Percentiles rank a stretch among this genome's conserved stretches.
These are phyloP conservation scores for Danio albolineatus DNA, from an alignment of 2,797 vertebrate species.

Conservation along the genomic window DNA sequence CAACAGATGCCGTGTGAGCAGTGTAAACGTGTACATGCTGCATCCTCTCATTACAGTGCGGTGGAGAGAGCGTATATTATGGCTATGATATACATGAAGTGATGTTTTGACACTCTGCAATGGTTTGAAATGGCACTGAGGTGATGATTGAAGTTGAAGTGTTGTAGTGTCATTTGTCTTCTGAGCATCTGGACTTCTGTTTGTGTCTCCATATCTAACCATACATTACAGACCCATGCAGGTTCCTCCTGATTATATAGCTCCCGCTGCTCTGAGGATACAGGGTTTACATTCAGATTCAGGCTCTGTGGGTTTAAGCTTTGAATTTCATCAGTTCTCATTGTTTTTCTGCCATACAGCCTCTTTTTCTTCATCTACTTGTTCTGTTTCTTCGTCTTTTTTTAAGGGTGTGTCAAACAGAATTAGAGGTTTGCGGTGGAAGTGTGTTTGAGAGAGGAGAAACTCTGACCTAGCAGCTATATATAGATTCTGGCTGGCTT, in stretches of 20 bases:
- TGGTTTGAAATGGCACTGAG: constrained; percentile 9
- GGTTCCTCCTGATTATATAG: constrained; percentile 32
- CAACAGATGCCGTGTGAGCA: background rate
- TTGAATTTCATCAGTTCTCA: constrained; percentile 4
- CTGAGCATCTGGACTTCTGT: constrained; percentile 32
- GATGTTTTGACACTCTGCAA: constrained; percentile 28
- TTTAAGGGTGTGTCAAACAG: constrained; percentile 50
- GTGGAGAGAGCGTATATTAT: background rate
- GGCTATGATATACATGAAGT: constrained; percentile 9
- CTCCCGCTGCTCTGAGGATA: constrained; percentile 1
- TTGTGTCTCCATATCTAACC: constrained; percentile 8
- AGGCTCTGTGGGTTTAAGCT: background rate
- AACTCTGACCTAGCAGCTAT: constrained; percentile 34
- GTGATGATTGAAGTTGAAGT: constrained; percentile 40
- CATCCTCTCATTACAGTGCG: constrained; percentile 10
- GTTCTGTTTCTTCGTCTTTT: background rate
- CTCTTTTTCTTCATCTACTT: background rate
- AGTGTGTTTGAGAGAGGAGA: constrained; percentile 47
- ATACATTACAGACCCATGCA: constrained; percentile 16
- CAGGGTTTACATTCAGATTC: background rate
- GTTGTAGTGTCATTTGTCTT: constrained; percentile 32
- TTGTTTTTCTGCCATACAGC: background rate
- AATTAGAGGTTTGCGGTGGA: constrained; percentile 62
- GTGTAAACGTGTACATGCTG: background rate
- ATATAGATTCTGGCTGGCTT: constrained; percentile 31